Conservation (phyloP, 1,140 invertebrate species). For the Notospermus geniculatus region DNA sequence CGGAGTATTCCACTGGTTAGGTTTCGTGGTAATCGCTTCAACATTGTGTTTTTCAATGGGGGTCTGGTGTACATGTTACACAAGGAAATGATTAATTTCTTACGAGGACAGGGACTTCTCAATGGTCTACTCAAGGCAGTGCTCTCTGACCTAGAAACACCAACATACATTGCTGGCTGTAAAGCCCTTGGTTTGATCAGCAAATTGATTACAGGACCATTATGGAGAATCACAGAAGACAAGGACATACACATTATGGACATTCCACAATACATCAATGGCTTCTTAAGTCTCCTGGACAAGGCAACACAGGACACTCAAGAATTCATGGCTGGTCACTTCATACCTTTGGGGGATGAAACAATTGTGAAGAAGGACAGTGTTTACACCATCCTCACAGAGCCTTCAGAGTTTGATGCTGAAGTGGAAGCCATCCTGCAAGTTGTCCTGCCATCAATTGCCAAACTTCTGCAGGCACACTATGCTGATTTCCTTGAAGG, state of each 20-base stretch:
- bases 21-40: not conserved
- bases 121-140: not conserved
- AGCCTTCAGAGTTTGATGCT: not conserved
- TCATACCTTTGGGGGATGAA: not conserved
- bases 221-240: not conserved
- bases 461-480: not conserved
- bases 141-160: not conserved
- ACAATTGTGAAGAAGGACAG: not conserved
- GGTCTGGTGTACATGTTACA: not conserved
- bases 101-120: not conserved
- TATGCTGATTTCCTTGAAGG: constrained; percentile 13
- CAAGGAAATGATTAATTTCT: not conserved
- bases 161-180: not conserved
- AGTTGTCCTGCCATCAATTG: not conserved
- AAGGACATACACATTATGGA: not conserved
- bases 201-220: not conserved
- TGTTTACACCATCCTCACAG: not conserved
- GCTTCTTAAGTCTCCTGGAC: not conserved
- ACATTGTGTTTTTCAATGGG: not conserved
- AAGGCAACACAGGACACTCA: not conserved
- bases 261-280: not conserved
- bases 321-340: not conserved
- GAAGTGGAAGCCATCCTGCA: not conserved
- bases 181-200: constrained; percentile 1
- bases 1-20: not conserved